These are phyloP conservation scores for Stenurella melanura DNA, from an alignment of 2,888 invertebrate genomes.

Conservation along the genomic window DNA sequence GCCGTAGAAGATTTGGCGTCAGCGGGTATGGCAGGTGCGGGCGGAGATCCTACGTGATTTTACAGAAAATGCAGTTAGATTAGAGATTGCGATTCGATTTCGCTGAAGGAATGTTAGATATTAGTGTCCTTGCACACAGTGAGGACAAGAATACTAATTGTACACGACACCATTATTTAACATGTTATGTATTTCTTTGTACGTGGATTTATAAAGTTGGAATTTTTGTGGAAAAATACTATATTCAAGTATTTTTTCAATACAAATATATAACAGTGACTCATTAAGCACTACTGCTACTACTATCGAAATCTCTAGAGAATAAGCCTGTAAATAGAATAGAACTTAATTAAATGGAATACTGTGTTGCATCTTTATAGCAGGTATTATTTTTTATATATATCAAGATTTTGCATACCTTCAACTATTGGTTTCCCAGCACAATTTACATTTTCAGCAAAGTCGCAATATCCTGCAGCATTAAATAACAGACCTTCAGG, in stretches of 20 bases:
- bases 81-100: conserved; percentile 21
- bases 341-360: no score
- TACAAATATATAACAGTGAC: no score
- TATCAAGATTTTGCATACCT: conserved; percentile 9
- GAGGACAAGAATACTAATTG: not conserved
- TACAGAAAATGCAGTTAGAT: conserved; percentile 28
- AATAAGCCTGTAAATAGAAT: no score
- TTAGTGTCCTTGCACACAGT: not conserved
- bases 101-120: conserved; percentile 8
- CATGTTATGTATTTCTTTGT: no score
- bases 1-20: conserved; percentile 22
- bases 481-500: conserved; percentile 78
- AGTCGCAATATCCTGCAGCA: conserved; percentile 80
- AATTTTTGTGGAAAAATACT: no score
- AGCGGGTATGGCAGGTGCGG: conserved; percentile 1
- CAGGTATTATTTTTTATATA: no score
- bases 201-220: no score
- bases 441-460: conserved; percentile 79
- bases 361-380: no score
- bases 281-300: no score
- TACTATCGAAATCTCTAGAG: no score
- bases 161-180: not conserved
- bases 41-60: conserved; percentile 20
- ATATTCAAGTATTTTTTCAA: no score
- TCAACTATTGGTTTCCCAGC: conserved; percentile 73